Evolutionary conservation across 2,888 invertebrate genomes (phyloP), one percentile per base, ranked within the genome.

Genomic region (Oegoconia quadripuncta): DNA sequence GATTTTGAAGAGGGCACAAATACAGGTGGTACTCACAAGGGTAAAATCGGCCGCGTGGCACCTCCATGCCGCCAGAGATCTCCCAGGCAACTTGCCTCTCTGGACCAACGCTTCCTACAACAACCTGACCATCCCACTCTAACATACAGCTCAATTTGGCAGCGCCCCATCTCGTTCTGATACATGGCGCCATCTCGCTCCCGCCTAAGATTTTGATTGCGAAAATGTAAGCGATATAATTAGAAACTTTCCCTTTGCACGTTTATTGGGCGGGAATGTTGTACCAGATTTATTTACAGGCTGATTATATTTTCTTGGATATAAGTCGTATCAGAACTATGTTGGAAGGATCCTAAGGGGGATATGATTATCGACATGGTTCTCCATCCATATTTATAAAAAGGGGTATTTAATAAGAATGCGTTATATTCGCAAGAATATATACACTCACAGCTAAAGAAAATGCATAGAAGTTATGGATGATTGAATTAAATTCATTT

Each of bases 41-140:
- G 79, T 80, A 88, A 58, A 86, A 75, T 45, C 88, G 81, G 74
- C 81, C 86, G 29, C 87, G 78, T 50, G 87, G 84, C 84, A 88
- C 86, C 79, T 88, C 88, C 88, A 88, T 88, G 52, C 67, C 74
- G 75, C 58, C 46, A 56, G 75, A 80, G 59, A 70, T 84, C 84
- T 79, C 83, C 86, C 80, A 72, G 84, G 83, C 86, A 84, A 86
- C 86, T 84, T 65, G 59, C 54, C 52, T 52, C n/a, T n/a, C 52
- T 55, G 64, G 57, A 61, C 54, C 54, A 43, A 46, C n/a, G 49
- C 61, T 62, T 64, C 66, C 64, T 64, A 60, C 64, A 61, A 65
- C 60, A 58, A 55, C 57, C 47, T 57, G 51, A 44, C 27, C 16
- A 18, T 56, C 61, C 46, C 62, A 39, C 48, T 52, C 55, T 51